Evolutionary conservation across 2,113 vertebrate genomes (phyloP), one percentile per base, ranked within the genome.

Genomic region (Helogale parvula): DNA sequence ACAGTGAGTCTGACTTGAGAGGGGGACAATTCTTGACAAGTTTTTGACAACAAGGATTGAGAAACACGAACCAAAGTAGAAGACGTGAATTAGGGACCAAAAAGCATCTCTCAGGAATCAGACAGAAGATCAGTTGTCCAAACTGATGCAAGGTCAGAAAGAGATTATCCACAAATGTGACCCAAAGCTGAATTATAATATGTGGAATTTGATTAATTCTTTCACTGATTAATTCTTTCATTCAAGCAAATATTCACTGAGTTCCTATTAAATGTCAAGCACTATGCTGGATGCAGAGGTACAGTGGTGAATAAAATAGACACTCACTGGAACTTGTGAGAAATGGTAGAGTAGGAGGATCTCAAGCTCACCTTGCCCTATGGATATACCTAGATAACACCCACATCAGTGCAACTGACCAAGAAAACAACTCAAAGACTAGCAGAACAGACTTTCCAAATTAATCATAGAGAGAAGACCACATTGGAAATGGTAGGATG

Each of bases 181-280:
- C 31, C 86, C 50, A 81, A 57, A 50, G 50, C 82, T 95, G n/a
- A 90, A 94, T 38, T 87, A 87, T 77, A 87, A 82, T n/a, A 90
- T 66, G 11, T 81, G 17, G 38, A 19, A 92, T 92, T 72, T 80
- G 54, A 93, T 50, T 86, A 80, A 92, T 35, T 81, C 45, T 21
- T n/a, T 80, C 74, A 84, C 94, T 82, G 33, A 96, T 89, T 92
- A n/a, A 82, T 52, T 90, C 77, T 86, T 94, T 45, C 38, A 86
- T 77, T 89, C 50, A 93, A 95, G 35, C 50, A 87, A 90, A 93
- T 87, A 71, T 66, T 90, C 57, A 86, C 2, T 41, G 54, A 88
- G 66, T 76, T 86, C 57, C 50, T 82, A 27, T 60, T 57, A 81
- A 50, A 13, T 76, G 19, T 35, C 72, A 77, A 77, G 21, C 54